Evolutionary conservation across 2,113 vertebrate species (phyloP).

Genomic region (Zapornia atra): DNA sequence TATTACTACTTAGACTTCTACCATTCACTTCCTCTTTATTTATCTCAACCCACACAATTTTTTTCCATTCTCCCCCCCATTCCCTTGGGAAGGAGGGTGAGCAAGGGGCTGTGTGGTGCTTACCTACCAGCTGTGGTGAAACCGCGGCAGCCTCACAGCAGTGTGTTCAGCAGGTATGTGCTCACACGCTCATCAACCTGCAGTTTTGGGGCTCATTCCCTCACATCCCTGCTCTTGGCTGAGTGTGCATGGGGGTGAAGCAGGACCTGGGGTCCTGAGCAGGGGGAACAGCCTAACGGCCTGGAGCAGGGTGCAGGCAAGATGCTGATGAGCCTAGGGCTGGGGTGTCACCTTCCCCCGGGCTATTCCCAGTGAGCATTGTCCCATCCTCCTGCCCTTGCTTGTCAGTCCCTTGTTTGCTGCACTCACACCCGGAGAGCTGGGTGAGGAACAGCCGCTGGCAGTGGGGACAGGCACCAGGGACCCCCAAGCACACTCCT

Average conservation of each 20-base stretch:
- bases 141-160: no score
- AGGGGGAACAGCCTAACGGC: neutral
- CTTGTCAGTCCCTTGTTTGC: accelerated
- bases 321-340: neutral
- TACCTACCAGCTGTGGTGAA: no score
- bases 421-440: accelerated
- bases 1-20: no score
- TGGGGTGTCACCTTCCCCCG: neutral
- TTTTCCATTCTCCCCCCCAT: no score
- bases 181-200: neutral
- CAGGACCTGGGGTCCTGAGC: neutral
- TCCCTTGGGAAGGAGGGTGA: no score
- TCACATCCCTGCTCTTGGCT: neutral
- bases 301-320: neutral
- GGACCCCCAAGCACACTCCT: neutral
- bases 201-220: neutral
- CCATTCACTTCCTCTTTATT: no score
- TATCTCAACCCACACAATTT: no score
- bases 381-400: neutral
- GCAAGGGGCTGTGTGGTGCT: no score
- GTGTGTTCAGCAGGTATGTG: accelerated
- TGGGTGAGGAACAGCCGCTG: accelerated
- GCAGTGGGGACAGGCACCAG: neutral
- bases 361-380: neutral
- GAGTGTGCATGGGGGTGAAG: neutral